phyloP scores from a whole-genome alignment of 2,113 vertebrate genomes.

The Crotalus viridis region DNA sequence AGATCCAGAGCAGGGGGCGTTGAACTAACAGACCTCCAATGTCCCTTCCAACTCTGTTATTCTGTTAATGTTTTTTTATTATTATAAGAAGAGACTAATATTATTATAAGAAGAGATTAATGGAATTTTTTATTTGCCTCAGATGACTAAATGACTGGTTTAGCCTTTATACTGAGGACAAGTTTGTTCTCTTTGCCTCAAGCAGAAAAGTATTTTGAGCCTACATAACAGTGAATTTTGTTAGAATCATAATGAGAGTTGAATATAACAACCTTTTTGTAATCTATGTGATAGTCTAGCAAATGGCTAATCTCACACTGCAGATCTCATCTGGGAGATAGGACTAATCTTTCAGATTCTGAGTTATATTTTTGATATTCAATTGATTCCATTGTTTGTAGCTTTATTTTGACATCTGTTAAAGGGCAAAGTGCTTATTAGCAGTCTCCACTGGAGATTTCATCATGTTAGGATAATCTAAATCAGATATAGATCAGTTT shows the following conservation, averaged over 20 bases:
- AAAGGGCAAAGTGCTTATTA: neutral
- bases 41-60: no score
- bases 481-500: neutral
- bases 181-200: no score
- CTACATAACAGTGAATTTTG: no score
- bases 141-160: no score
- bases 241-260: neutral
- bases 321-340: neutral
- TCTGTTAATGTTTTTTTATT: no score
- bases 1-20: no score
- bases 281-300: neutral
- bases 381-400: neutral
- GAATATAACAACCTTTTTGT: neutral
- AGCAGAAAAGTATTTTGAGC: no score
- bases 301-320: neutral
- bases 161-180: no score
- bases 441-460: neutral
- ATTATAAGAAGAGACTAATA: no score
- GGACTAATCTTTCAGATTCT: neutral
- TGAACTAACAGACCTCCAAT: no score
- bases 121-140: no score
- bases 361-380: neutral
- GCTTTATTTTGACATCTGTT: neutral
- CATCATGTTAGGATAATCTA: neutral
- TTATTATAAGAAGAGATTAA: no score